Conservation (phyloP, 2,888 invertebrate genomes). For the Parapristionchus giblindavisi region DNA sequence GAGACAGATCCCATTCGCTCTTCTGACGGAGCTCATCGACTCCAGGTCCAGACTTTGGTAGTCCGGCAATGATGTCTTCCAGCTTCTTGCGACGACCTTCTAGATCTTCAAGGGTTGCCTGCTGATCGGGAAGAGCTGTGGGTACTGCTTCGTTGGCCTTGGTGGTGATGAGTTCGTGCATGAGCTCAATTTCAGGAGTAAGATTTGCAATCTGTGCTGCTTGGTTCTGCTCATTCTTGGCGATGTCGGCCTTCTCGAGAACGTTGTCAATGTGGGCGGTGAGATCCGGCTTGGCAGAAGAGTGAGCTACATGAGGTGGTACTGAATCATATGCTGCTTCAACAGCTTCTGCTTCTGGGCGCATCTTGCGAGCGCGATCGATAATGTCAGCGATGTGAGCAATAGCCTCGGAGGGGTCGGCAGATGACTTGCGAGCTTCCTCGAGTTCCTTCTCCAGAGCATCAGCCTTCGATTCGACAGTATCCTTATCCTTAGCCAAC, state of each 20-base stretch:
- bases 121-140: conserved; percentile 48
- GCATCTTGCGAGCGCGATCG: conserved; percentile 17
- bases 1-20: conserved; percentile 52
- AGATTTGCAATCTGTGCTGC: conserved; percentile 45
- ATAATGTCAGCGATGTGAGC: conserved; percentile 13
- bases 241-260: conserved; percentile 18
- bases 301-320: neutral
- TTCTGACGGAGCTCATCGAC: conserved; percentile 50
- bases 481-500: conserved; percentile 43
- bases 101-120: conserved; percentile 48
- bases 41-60: conserved; percentile 31
- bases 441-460: conserved; percentile 23
- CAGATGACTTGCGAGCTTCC: neutral
- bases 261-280: conserved; percentile 26
- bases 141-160: conserved; percentile 40
- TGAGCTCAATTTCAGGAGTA: conserved; percentile 47
- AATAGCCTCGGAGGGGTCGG: conserved; percentile 4
- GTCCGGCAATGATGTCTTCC: conserved; percentile 45
- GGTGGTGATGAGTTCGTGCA: conserved; percentile 41
- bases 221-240: conserved; percentile 39
- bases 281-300: conserved; percentile 2
- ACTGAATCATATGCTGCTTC: conserved; percentile 1
- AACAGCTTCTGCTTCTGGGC: conserved; percentile 10
- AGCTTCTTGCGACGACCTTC: conserved; percentile 47
- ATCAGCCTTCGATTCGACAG: conserved; percentile 41